phyloP scores from a whole-genome alignment of 2,888 invertebrate genomes.

The Byasa hedistus region DNA sequence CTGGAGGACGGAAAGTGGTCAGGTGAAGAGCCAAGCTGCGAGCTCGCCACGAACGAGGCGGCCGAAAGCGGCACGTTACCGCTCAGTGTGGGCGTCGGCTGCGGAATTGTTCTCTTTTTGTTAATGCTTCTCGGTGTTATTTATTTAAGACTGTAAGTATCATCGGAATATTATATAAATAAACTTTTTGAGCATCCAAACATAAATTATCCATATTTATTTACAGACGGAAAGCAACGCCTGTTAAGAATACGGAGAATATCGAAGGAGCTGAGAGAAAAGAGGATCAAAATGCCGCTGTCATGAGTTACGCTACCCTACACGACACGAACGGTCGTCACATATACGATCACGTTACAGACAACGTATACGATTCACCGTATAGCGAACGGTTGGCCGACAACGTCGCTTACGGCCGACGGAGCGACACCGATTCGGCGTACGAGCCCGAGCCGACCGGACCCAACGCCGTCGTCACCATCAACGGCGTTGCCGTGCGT shows the following conservation, averaged over 20 bases:
- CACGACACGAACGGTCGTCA: constrained; percentile 83
- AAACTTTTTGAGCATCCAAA: not conserved
- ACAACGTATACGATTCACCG: constrained; percentile 88
- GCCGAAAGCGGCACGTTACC: constrained; percentile 87
- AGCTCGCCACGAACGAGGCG: constrained; percentile 84
- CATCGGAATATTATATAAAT: not conserved
- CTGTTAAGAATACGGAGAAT: constrained; percentile 93
- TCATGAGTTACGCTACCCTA: constrained; percentile 92
- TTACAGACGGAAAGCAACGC: constrained; percentile 88
- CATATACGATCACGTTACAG: constrained; percentile 78
- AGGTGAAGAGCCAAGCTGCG: constrained; percentile 91
- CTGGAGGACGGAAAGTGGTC: constrained; percentile 92
- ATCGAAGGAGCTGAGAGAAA: constrained; percentile 92
- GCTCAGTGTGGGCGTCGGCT: constrained; percentile 90
- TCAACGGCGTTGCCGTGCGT: constrained; percentile 93
- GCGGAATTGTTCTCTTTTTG: constrained; percentile 89
- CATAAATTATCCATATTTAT: not conserved
- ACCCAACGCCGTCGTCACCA: constrained; percentile 84
- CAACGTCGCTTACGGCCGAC: constrained; percentile 68
- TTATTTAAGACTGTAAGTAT: constrained; percentile 89
- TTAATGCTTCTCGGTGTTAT: constrained; percentile 88
- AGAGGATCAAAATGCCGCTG: constrained; percentile 92
- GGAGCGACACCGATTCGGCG: constrained; percentile 72
- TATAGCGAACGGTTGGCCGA: constrained; percentile 81
- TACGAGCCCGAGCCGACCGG: constrained; percentile 86